Evolutionary conservation across 1,140 invertebrate genomes (phyloP).

Genomic region (Danaus plexippus): DNA sequence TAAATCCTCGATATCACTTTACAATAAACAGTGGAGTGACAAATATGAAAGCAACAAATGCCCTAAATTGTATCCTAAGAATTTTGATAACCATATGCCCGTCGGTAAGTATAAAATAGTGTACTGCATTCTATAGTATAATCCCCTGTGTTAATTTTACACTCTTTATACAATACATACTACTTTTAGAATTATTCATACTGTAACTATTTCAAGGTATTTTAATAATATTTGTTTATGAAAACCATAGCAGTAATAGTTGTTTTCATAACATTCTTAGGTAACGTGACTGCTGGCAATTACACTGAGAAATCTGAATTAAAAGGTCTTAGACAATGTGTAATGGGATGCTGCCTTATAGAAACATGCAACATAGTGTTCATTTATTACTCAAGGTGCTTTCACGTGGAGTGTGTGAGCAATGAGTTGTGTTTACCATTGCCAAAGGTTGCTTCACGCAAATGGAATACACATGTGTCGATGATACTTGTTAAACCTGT

Average conservation of each 20-base stretch:
- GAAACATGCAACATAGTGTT: conserved; percentile 84
- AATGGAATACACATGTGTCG: conserved; percentile 74
- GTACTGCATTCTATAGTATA: too few species aligned
- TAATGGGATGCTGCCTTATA: conserved; percentile 80
- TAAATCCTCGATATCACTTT: conserved; percentile 41
- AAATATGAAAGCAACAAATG: conserved; percentile 68
- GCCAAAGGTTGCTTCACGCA: conserved; percentile 69
- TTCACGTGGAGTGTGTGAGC: conserved; percentile 79
- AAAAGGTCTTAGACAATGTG: conserved; percentile 76
- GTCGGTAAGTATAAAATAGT: conserved; percentile 45
- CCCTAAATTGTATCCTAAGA: conserved; percentile 65
- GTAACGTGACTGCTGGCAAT: conserved; percentile 75
- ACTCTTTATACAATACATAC: too few species aligned
- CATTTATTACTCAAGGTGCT: conserved; percentile 82
- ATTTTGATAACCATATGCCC: conserved; percentile 66
- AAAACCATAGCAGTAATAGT: conserved; percentile 3
- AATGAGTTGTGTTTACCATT: conserved; percentile 80
- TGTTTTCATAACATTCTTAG: conserved; percentile 34
- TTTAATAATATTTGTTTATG: conserved; percentile 6
- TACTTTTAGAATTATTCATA: too few species aligned
- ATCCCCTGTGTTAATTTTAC: too few species aligned
- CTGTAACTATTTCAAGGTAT: background rate
- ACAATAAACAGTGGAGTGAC: conserved; percentile 62
- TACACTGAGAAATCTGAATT: conserved; percentile 73
- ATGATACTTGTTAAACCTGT: conserved; percentile 84